Conservation (phyloP, 2,797 vertebrate genomes). For the Anomalospiza imberbis region DNA sequence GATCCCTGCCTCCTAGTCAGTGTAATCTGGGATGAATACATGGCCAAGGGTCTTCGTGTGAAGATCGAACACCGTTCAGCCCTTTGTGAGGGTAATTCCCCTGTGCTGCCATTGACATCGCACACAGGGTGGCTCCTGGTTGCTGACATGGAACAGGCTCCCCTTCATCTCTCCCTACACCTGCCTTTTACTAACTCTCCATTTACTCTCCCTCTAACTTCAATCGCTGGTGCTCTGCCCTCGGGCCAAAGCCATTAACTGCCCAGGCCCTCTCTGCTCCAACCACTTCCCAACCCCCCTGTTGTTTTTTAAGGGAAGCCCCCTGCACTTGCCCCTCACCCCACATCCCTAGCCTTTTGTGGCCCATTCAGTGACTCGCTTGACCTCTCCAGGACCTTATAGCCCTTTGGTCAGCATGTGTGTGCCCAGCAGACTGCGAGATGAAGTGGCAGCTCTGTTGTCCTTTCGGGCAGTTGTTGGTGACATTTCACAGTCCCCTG, state of each 20-base stretch:
- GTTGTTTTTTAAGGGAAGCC: not conserved
- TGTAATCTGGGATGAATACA: not conserved
- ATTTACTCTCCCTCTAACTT: slow-evolving; percentile 29
- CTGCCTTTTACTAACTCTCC: slow-evolving; percentile 59
- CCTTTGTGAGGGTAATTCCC: slow-evolving; percentile 51
- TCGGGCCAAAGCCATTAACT: slow-evolving; percentile 67
- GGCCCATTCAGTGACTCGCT: slow-evolving; percentile 74
- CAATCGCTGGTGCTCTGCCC: slow-evolving; percentile 36
- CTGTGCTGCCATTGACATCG: slow-evolving; percentile 31
- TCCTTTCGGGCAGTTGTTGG: slow-evolving; percentile 18
- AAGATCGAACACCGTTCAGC: slow-evolving; percentile 36
- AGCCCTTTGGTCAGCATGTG: slow-evolving; percentile 60
- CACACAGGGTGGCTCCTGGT: slow-evolving; percentile 27
- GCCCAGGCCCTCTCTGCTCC: slow-evolving; percentile 58
- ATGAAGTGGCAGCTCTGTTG: slow-evolving; percentile 8
- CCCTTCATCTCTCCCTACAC: slow-evolving; percentile 48
- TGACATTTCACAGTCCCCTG: slow-evolving; percentile 58
- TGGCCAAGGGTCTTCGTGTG: not conserved
- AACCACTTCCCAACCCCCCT: slow-evolving; percentile 58
- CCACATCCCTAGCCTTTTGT: slow-evolving; percentile 48
- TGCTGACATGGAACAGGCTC: slow-evolving; percentile 56
- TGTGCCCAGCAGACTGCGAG: slow-evolving; percentile 70
- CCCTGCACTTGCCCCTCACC: slow-evolving; percentile 59
- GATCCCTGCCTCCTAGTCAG: not conserved
- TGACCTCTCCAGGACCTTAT: slow-evolving; percentile 64